Evolutionary conservation across 2,888 invertebrate genomes (phyloP).

Genomic region (Molorchus minor): DNA sequence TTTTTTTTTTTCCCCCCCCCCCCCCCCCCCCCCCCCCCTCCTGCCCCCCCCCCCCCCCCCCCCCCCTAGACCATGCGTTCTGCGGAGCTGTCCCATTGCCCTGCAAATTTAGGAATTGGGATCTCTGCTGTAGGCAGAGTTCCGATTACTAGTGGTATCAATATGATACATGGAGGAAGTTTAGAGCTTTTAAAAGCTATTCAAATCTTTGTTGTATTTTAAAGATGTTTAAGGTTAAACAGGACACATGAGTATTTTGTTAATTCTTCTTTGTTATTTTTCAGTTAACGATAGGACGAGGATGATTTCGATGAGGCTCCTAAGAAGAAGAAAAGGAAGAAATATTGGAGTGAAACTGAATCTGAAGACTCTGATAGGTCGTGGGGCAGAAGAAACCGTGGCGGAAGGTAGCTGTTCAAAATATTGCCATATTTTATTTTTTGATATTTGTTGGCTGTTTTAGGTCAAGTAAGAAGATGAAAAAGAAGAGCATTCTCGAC

Average conservation of each 20-base stretch:
- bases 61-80: too few species aligned
- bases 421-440: not conserved
- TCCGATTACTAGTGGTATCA: too few species aligned
- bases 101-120: too few species aligned
- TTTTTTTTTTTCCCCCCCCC: too few species aligned
- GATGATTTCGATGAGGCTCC: constrained; percentile 64
- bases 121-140: too few species aligned
- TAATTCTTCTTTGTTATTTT: constrained; percentile 37
- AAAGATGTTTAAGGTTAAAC: too few species aligned
- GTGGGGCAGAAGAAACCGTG: constrained; percentile 58
- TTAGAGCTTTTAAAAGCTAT: too few species aligned
- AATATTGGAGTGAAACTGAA: constrained; percentile 69
- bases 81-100: too few species aligned
- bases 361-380: constrained; percentile 71
- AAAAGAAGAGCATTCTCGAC: constrained; percentile 45
- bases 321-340: constrained; percentile 68
- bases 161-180: too few species aligned
- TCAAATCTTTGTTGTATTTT: too few species aligned
- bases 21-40: too few species aligned
- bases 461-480: constrained; percentile 57
- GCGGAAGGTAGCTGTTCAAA: constrained; percentile 33
- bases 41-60: too few species aligned
- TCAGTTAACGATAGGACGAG: constrained; percentile 58
- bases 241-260: constrained; percentile 11
- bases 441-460: not conserved